These are phyloP conservation scores for Pyralis farinalis DNA, from an alignment of 2,888 invertebrate genomes.

Conservation along the genomic window DNA sequence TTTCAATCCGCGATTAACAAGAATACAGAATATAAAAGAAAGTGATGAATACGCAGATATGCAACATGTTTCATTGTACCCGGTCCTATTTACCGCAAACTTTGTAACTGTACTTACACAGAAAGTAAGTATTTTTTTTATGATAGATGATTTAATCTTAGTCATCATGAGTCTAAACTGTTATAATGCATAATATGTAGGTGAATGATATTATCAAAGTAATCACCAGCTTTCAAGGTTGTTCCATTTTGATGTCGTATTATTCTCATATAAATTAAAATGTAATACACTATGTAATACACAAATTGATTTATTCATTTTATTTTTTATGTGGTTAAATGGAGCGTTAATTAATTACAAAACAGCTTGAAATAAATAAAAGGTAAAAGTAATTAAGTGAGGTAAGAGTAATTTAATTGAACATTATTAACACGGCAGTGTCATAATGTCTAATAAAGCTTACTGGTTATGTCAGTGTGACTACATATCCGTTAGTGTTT, in stretches of 20 bases:
- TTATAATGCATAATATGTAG: neutral
- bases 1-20: neutral
- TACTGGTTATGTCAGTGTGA: too few species aligned
- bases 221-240: neutral
- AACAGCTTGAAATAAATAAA: too few species aligned
- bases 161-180: constrained; percentile 3
- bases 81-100: neutral
- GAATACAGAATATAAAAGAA: constrained; percentile 1
- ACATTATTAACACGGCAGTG: too few species aligned
- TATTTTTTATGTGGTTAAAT: too few species aligned
- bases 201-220: neutral
- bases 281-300: neutral
- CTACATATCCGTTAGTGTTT: too few species aligned
- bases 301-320: too few species aligned
- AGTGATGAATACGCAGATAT: constrained; percentile 7
- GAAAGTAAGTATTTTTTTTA: constrained; percentile 8
- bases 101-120: constrained; percentile 6
- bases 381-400: too few species aligned
- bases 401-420: too few species aligned
- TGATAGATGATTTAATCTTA: constrained; percentile 9
- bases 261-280: neutral
- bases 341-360: too few species aligned
- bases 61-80: constrained; percentile 5
- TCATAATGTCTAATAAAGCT: too few species aligned
- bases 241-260: neutral